Conservation (phyloP, 30 jellyfish, hydroid and myxozoan species). For the Aurelia sp. region DNA sequence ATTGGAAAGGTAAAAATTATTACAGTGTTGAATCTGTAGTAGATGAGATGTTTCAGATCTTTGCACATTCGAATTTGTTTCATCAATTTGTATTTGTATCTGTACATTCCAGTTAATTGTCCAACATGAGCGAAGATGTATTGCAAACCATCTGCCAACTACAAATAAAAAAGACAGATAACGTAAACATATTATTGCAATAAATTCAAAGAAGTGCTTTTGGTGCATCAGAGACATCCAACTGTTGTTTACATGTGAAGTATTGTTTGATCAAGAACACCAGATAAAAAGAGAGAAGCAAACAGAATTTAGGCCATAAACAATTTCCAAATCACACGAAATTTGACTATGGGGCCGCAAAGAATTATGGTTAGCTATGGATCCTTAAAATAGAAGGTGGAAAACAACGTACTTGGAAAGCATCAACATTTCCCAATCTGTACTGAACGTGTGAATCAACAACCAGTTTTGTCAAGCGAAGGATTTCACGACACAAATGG, state of each 20-base stretch:
- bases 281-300: no score
- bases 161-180: background rate
- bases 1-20: background rate
- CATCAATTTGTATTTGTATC: conserved; percentile 98
- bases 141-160: conserved; percentile 99
- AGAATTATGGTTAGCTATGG: no score
- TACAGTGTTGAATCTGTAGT: conserved; percentile 98
- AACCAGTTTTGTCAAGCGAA: conserved; percentile 90
- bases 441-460: conserved; percentile 99
- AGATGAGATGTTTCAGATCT: conserved; percentile 89
- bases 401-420: conserved; percentile 81
- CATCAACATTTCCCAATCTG: conserved; percentile 99
- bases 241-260: no score
- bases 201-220: background rate
- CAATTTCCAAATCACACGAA: no score
- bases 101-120: conserved; percentile 99
- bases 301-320: no score
- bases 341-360: no score
- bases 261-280: no score
- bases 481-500: conserved; percentile 97
- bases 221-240: no score
- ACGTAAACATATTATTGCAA: background rate
- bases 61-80: conserved; percentile 99
- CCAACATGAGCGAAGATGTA: conserved; percentile 98
- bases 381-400: no score